Percentiles rank a stretch among this genome's conserved stretches.
Conservation (phyloP, 2,888 invertebrate genomes). For the Synanthedon myopaeformis region DNA sequence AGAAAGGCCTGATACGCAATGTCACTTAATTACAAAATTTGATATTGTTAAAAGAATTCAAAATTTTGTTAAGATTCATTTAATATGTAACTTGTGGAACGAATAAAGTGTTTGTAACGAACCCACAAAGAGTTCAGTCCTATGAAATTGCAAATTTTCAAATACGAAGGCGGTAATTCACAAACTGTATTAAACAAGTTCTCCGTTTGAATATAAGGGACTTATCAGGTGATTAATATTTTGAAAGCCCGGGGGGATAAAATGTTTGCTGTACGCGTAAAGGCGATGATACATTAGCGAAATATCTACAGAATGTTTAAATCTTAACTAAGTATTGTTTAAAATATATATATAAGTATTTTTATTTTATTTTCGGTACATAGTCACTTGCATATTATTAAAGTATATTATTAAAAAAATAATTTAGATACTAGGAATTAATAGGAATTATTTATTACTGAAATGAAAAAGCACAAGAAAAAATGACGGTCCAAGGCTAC, state of each 20-base stretch:
- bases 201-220: conserved; percentile 8
- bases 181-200: conserved; percentile 5
- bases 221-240: conserved; percentile 8
- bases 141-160: background rate
- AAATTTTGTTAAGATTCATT: background rate
- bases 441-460: too few relatives aligned
- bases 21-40: too few relatives aligned
- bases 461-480: too few relatives aligned
- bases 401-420: too few relatives aligned
- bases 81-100: background rate
- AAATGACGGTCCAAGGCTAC: too few relatives aligned
- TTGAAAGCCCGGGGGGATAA: conserved; percentile 3
- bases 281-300: background rate
- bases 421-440: too few relatives aligned
- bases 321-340: too few relatives aligned
- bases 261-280: background rate
- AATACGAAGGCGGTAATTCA: background rate
- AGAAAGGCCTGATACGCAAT: too few relatives aligned
- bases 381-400: too few relatives aligned
- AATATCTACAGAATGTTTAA: background rate
- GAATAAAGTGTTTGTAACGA: background rate
- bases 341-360: too few relatives aligned
- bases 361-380: too few relatives aligned
- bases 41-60: too few relatives aligned
- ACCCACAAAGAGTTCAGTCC: background rate